These are phyloP conservation scores for Carlito syrichta DNA, from an alignment of 2,113 vertebrate genomes.

Conservation along the genomic window DNA sequence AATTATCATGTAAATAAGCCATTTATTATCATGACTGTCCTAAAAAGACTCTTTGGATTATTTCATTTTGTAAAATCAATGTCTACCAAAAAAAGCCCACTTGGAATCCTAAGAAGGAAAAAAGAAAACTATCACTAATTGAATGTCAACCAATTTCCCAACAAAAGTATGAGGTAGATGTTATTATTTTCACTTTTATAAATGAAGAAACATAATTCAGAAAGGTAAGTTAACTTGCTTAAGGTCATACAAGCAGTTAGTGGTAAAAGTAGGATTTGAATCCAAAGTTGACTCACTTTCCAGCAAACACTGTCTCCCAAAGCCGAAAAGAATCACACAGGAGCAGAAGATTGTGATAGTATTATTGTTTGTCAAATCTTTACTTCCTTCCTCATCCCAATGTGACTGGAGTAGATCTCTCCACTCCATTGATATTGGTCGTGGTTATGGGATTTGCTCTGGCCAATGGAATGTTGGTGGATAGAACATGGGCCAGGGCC, in stretches of 20 bases:
- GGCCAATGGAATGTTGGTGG: not conserved
- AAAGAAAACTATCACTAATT: not conserved
- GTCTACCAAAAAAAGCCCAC: not conserved
- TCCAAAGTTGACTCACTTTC: not conserved
- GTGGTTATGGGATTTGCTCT: not conserved
- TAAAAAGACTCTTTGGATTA: not conserved
- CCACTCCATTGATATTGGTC: not conserved
- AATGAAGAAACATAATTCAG: not conserved
- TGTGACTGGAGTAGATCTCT: not conserved
- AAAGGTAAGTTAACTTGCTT: not conserved
- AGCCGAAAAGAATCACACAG: not conserved
- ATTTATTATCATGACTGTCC: not conserved
- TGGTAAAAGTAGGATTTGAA: conserved; percentile 10
- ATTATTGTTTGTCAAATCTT: not conserved
- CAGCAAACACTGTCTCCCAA: not conserved
- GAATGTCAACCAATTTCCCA: not conserved
- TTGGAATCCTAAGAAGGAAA: not conserved
- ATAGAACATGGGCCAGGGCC: not conserved
- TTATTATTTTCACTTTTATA: not conserved
- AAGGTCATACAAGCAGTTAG: not conserved
- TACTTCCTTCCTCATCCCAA: not conserved
- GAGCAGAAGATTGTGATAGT: not conserved
- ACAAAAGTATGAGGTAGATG: not conserved
- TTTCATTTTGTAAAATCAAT: not conserved
- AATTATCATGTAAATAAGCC: not conserved